phyloP scores from a whole-genome alignment of 2,888 invertebrate genomes.

The Keiferia lycopersicella region DNA sequence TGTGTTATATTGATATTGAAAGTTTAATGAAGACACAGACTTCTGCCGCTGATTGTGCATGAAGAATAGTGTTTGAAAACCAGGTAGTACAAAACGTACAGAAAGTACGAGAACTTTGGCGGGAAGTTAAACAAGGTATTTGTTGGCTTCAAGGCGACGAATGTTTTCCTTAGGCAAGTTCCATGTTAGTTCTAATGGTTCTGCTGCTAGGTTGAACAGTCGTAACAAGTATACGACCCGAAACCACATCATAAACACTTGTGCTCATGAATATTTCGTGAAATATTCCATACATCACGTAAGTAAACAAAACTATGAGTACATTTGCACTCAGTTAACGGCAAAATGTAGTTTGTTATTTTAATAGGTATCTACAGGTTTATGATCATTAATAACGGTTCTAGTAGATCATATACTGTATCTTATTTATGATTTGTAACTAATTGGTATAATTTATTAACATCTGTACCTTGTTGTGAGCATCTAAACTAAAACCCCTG shows the following conservation, averaged over 20 bases:
- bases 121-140: neutral
- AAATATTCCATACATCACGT: slow-evolving; percentile 7
- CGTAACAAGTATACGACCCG: neutral
- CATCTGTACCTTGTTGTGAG: too few species aligned
- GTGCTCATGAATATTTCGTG: neutral
- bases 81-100: neutral
- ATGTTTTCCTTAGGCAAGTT: neutral
- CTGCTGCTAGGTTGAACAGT: neutral
- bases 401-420: neutral
- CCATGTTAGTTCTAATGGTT: neutral
- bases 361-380: neutral
- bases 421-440: neutral
- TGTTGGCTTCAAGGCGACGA: neutral
- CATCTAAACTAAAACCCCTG: too few species aligned
- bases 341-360: neutral
- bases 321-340: neutral
- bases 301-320: slow-evolving; percentile 6
- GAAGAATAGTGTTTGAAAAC: neutral
- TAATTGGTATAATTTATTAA: too few species aligned
- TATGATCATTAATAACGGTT: neutral
- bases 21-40: too few species aligned
- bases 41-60: neutral
- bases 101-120: neutral
- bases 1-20: too few species aligned
- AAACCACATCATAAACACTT: neutral